These are phyloP conservation scores for Myotis daubentonii DNA, from an alignment of 2,797 vertebrate genomes.

Conservation along the genomic window DNA sequence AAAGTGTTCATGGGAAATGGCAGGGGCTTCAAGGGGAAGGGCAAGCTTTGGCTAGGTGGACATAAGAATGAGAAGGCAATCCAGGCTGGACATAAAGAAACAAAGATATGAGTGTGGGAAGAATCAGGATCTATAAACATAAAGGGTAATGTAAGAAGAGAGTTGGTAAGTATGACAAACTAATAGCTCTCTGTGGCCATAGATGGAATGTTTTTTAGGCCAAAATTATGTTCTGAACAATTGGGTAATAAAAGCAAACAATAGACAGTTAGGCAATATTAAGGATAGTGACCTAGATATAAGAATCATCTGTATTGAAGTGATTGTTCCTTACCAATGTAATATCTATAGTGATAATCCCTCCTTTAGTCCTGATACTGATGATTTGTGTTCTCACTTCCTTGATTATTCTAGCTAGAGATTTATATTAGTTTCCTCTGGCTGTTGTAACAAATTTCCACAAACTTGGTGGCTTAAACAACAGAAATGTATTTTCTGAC, in stretches of 20 bases:
- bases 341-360: neutral
- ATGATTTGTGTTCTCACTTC: neutral
- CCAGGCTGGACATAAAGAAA: neutral
- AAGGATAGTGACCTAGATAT: neutral
- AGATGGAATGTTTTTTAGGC: neutral
- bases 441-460: neutral
- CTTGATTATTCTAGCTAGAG: neutral
- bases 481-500: neutral
- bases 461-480: neutral
- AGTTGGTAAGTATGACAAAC: neutral
- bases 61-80: neutral
- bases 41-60: neutral
- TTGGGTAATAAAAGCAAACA: neutral
- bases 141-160: neutral
- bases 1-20: neutral
- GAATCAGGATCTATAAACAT: neutral
- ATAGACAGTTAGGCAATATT: neutral
- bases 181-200: neutral
- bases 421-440: neutral
- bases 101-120: neutral
- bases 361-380: neutral
- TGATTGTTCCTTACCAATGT: neutral
- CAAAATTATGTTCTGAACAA: conserved; percentile 7
- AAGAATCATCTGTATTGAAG: neutral
- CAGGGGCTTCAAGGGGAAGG: neutral